Base-by-base conservation (phyloP, 2,113 vertebrate species). In the Pterocles orientalis region DNA sequence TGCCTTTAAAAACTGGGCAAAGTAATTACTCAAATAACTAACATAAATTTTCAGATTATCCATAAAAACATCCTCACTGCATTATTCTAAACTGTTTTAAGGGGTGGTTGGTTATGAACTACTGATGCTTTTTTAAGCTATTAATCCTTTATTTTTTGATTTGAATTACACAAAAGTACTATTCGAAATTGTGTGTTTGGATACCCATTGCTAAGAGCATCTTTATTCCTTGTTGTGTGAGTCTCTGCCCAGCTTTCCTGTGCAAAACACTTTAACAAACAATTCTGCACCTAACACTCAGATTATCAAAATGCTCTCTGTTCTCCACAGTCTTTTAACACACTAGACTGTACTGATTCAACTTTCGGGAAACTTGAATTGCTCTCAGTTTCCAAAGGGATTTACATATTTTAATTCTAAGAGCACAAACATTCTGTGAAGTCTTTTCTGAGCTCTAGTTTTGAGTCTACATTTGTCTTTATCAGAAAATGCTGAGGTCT, bases 51-150 rank as follows among this genome's bases (percentile, higher is more conserved):
- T 56, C 24, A 79, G 18, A 36, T 85, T 72, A 31, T 48, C n/a
- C 9, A 18, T 71, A 77, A 82, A 87, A 60, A 3, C 12, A 51
- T 56, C 75, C 25, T 91, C 26, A 68, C 9, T 56, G 10, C 36
- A 29, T 73, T 88, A 73, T 65, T 86, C 41, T 57, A 43, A 94
- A 47, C 3, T n/a, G 19, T 34, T 96, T 85, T 34, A 83, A 76
- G 8, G 13, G 3, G 18, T 78, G 3, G 4, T 75, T 78, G 3
- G 4, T 75, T 78, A 33, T 47, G n/a, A 83, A 47, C 9, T 36
- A 26, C 13, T 34, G 21, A 41, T 31, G 14, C 1, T n/a, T 68
- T 79, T 18, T 69, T 33, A 75, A 83, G 11, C 12, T 54, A 12
- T 54, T 88, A 28, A 73, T 7, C 7, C 7, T 89, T 70, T 70